phyloP scores from a whole-genome alignment of 2,113 vertebrate genomes.

The Oenanthe melanoleuca region DNA sequence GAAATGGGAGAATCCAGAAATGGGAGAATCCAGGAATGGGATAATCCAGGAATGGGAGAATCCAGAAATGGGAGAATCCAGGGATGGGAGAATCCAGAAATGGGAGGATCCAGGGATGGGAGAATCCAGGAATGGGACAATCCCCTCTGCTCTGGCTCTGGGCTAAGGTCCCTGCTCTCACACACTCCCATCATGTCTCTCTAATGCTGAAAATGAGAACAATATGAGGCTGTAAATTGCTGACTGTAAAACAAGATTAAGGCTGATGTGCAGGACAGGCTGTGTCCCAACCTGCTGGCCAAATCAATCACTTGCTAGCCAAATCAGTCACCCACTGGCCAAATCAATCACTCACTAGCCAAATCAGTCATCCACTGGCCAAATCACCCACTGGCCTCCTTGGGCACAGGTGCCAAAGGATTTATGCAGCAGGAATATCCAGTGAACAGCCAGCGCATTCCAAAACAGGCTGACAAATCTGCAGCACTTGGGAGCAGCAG shows the following conservation, averaged over 20 bases:
- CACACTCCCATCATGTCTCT: rapidly evolving
- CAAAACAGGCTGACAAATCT: not conserved
- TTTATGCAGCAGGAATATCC: not conserved
- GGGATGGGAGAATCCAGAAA: not conserved
- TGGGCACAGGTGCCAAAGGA: not conserved
- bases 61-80: not conserved
- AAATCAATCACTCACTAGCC: not conserved
- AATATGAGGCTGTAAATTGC: not conserved
- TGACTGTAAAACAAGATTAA: not conserved
- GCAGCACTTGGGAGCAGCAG: constrained; percentile 8
- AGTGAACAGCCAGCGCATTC: not conserved
- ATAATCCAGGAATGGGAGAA: not conserved
- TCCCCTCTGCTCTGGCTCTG: not conserved
- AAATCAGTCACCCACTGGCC: not conserved
- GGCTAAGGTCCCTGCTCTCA: not conserved
- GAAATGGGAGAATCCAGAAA: not conserved
- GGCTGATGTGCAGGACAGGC: not conserved
- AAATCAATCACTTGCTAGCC: not conserved
- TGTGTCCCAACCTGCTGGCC: not conserved
- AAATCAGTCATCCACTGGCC: not conserved
- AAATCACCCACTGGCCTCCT: not conserved
- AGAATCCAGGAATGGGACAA: not conserved
- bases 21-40: not conserved
- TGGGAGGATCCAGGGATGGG: not conserved
- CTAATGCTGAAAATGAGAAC: not conserved